Percentiles rank a stretch among this genome's conserved stretches.
Conservation (phyloP, 2,797 vertebrate species). For the Poecilia velifera region DNA sequence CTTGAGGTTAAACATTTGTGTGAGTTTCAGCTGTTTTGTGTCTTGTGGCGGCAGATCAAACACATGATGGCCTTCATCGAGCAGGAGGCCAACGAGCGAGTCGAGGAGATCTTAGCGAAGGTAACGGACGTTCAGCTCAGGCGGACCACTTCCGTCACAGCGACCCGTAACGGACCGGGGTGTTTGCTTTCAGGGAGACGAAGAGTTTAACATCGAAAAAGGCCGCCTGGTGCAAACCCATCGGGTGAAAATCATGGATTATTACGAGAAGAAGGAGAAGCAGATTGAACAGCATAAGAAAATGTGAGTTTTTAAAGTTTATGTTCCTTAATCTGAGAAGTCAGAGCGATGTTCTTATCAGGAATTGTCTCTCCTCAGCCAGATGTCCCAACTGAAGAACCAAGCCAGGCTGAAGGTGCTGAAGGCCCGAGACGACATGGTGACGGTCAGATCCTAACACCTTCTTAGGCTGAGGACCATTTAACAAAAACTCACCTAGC, state of each 20-base stretch:
- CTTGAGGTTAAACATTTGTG: background rate
- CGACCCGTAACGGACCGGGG: background rate
- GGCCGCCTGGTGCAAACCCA: slow-evolving; percentile 98
- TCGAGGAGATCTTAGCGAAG: slow-evolving; percentile 97
- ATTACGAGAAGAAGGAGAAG: slow-evolving; percentile 98
- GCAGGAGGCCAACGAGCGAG: slow-evolving; percentile 96
- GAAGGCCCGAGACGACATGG: slow-evolving; percentile 93
- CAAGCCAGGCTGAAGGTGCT: slow-evolving; percentile 95
- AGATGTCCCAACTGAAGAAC: slow-evolving; percentile 98
- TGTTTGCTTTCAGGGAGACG: slow-evolving; percentile 87
- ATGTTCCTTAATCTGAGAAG: too few relatives aligned
- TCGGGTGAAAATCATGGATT: slow-evolving; percentile 96
- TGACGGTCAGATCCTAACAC: slow-evolving; percentile 82
- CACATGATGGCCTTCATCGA: slow-evolving; percentile 99
- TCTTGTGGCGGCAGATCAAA: slow-evolving; percentile 86
- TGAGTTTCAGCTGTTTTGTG: background rate
- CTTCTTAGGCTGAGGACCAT: too few relatives aligned
- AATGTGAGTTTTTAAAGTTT: slow-evolving; percentile 83
- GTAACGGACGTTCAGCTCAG: slow-evolving; percentile 69
- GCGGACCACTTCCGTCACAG: slow-evolving; percentile 11
- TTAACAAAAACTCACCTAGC: too few relatives aligned
- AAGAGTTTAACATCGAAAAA: slow-evolving; percentile 99
- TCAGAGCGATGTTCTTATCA: background rate
- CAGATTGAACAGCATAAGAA: slow-evolving; percentile 99
- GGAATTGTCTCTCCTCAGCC: slow-evolving; percentile 72